Evolutionary conservation across 2,113 vertebrate genomes (phyloP).

Genomic region (Sardina pilchardus): DNA sequence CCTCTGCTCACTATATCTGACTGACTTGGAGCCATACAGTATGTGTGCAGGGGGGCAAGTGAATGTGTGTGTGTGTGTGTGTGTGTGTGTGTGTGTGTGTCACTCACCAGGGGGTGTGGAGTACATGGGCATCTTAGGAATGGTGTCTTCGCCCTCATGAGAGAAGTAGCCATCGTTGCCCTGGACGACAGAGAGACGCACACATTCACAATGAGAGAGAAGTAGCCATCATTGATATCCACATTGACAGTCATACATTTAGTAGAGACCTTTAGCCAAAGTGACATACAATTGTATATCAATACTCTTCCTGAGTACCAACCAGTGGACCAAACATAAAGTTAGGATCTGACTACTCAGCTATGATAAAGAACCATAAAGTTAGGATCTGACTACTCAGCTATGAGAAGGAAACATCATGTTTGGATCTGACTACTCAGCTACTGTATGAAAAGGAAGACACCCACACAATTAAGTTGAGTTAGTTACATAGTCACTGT

Average conservation of each 20-base stretch:
- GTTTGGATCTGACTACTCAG: too few species aligned
- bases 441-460: too few species aligned
- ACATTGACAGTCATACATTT: neutral
- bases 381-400: too few species aligned
- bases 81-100: conserved; percentile 10
- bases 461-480: too few species aligned
- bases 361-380: too few species aligned
- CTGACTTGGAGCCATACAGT: too few species aligned
- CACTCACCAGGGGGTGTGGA: conserved; percentile 4
- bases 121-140: conserved; percentile 13
- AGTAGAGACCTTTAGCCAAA: neutral
- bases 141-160: neutral
- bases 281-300: neutral
- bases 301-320: too few species aligned
- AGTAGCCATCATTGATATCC: neutral
- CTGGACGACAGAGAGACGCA: neutral
- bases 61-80: conserved; percentile 1
- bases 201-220: neutral
- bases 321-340: too few species aligned
- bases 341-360: too few species aligned
- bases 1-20: too few species aligned
- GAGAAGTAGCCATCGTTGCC: conserved; percentile 4
- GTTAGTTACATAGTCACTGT: too few species aligned
- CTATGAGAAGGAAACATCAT: too few species aligned
- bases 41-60: neutral